These are phyloP conservation scores for Erpetoichthys calabaricus DNA, from an alignment of 2,797 vertebrate genomes.

Conservation along the genomic window DNA sequence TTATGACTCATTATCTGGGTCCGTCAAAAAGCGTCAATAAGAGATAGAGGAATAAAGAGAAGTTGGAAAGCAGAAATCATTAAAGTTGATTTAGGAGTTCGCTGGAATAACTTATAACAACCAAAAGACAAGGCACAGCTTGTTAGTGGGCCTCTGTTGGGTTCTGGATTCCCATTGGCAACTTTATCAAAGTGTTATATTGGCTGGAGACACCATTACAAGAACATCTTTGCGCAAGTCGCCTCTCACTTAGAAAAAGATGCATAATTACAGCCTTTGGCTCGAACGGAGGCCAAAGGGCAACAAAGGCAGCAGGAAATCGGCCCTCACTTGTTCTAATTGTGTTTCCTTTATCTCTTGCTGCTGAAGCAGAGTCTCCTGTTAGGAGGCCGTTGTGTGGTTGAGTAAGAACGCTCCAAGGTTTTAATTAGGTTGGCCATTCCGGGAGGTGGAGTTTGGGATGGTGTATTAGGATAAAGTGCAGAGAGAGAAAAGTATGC, in stretches of 20 bases:
- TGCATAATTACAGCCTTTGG: conserved; percentile 25
- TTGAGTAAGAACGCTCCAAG: too few species aligned
- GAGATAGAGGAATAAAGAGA: conserved; percentile 46
- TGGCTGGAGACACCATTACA: conserved; percentile 12
- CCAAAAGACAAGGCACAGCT: conserved; percentile 25
- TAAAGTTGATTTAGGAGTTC: conserved; percentile 38
- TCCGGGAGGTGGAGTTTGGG: too few species aligned
- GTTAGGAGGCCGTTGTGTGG: too few species aligned
- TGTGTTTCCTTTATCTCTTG: not conserved
- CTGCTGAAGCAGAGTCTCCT: too few species aligned
- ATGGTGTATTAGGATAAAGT: too few species aligned
- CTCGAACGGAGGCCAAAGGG: conserved; percentile 8
- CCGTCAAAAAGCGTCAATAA: conserved; percentile 44
- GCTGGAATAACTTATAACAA: conserved; percentile 40
- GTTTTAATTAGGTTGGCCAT: too few species aligned
- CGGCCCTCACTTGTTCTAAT: not conserved
- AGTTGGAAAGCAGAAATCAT: conserved; percentile 43
- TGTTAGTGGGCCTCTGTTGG: conserved; percentile 29
- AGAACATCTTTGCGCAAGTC: conserved; percentile 12
- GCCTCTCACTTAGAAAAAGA: conserved; percentile 12
- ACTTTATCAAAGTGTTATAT: conserved; percentile 25
- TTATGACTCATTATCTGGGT: conserved; percentile 49
- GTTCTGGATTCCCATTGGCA: conserved; percentile 37
- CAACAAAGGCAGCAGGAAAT: not conserved
- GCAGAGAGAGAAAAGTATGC: too few species aligned